Conservation (phyloP, 2,113 vertebrate genomes). For the Calonectris borealis region DNA sequence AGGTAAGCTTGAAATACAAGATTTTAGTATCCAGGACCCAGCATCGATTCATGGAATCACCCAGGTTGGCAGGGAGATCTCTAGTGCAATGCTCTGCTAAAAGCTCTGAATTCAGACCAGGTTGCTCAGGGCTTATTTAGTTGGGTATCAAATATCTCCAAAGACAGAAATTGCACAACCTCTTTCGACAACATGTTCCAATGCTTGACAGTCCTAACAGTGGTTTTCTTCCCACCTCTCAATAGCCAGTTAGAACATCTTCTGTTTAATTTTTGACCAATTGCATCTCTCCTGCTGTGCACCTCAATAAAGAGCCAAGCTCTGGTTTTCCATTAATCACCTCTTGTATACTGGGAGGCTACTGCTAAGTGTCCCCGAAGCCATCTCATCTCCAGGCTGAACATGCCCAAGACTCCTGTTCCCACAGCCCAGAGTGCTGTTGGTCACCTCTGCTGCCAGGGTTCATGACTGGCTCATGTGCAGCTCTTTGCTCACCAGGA, state of each 20-base stretch:
- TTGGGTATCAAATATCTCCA: not conserved
- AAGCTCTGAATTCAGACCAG: not conserved
- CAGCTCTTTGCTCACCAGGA: not conserved
- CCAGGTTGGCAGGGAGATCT: not conserved
- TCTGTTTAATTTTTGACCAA: not conserved
- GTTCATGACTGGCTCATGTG: fast-evolving
- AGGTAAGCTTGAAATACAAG: not conserved
- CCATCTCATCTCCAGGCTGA: not conserved
- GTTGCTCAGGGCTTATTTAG: not conserved
- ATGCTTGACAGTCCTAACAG: not conserved
- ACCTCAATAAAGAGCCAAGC: not conserved
- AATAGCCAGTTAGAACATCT: not conserved
- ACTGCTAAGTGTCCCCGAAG: not conserved
- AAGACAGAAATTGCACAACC: not conserved
- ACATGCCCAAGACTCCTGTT: not conserved
- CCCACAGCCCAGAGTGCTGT: not conserved
- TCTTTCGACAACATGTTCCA: not conserved
- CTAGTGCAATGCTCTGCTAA: not conserved
- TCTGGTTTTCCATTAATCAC: not conserved
- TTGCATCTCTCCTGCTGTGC: not conserved
- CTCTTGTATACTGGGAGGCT: not conserved
- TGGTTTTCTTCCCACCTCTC: not conserved
- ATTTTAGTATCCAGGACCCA: not conserved
- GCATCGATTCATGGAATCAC: not conserved
- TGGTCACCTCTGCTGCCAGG: not conserved